Conservation (phyloP, 2,113 vertebrate species). For the Pangasianodon gigas region DNA sequence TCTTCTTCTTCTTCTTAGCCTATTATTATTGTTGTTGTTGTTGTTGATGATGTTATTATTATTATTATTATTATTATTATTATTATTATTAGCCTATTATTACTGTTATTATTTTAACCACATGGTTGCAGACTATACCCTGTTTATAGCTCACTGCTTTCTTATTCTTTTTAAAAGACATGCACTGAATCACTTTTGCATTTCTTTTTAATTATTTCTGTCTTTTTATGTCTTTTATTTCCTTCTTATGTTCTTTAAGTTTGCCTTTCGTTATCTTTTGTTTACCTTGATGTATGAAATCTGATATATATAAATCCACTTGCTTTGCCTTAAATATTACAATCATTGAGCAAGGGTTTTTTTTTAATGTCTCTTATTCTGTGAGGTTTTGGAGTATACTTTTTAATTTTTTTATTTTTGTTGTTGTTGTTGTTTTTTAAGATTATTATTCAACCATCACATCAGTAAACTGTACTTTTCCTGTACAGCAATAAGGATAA, state of each 20-base stretch:
- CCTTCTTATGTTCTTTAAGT: not conserved
- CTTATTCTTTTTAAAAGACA: not conserved
- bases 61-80: not conserved
- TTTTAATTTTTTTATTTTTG: not conserved
- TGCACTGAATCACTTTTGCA: not conserved
- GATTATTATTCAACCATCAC: not conserved
- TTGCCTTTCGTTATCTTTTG: not conserved
- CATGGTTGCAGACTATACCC: not conserved
- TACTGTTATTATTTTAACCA: not conserved
- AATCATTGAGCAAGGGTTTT: not conserved
- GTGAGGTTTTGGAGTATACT: not conserved
- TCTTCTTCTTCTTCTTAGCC: too few relatives aligned
- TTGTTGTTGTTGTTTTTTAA: not conserved
- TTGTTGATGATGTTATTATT: not conserved
- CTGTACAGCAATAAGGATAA: not conserved
- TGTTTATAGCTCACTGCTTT: not conserved
- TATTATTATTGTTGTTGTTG: too few relatives aligned
- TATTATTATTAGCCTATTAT: not conserved
- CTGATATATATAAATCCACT: not conserved
- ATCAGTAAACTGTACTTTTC: not conserved
- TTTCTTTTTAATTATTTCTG: not conserved
- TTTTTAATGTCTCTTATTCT: not conserved
- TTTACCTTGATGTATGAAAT: not conserved
- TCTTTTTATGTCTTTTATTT: not conserved
- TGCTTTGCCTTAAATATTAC: not conserved